Base-by-base conservation (phyloP, 2,888 invertebrate species). In the Clostera curtula region DNA sequence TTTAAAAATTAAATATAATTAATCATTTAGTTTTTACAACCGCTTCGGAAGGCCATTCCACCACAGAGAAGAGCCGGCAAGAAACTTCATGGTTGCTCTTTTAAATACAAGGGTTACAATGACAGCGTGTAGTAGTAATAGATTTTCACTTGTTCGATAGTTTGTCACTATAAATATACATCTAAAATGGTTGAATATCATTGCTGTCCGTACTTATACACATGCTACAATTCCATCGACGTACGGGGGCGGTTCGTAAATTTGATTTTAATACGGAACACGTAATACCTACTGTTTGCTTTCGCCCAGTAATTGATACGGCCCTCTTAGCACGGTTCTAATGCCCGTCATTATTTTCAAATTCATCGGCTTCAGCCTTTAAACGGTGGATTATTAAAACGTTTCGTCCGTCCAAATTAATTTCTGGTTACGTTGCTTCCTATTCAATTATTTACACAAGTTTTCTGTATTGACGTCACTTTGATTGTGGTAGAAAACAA, bases 281-380 rank as follows among this genome's bases (percentile, higher is more conserved):
- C 64, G 58, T 77, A 80, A 80, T 74, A 56, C 71, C 64, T n/a
- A n/a, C 63, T 63, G 72, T 75, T 76, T 72, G 75, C 74, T 66
- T 63, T 54, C 56, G 58, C 50, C 51, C 62, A 62, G 70, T 79
- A 79, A 82, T 82, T 79, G 80, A 80, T 80, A 79, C 75, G 56
- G 62, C 72, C 72, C 72, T 71, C 68, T 71, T 67, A 70, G 71
- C 64, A 63, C 50, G 61, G 59, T 52, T 66, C 70, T 77, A 79
- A 79, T 76, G 61, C 74, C 79, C 56, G 74, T 80, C 71, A 83
- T 83, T 82, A 83, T 83, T 75, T 83, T 77, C 73, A 58, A 73
- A 82, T 83, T 80, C 77, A 56, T 62, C 56, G 71, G 60, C 69
- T 64, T 60, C 51, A 57, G 63, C 60, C 64, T 73, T 70, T 64